These are phyloP conservation scores for Thamnophis elegans DNA, from an alignment of 2,797 vertebrate species.

Conservation along the genomic window DNA sequence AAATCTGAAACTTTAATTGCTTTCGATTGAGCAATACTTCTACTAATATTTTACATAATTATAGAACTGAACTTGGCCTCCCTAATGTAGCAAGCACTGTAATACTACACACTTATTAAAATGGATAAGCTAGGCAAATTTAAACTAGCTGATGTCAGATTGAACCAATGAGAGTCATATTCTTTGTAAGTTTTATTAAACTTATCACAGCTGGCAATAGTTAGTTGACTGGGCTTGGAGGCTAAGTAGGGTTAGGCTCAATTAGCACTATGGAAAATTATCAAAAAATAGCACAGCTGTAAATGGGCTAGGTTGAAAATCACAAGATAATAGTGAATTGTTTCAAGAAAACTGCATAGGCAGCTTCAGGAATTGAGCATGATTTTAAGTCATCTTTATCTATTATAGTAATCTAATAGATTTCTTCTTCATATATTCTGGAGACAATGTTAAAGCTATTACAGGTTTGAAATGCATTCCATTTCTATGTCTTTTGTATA, in stretches of 20 bases:
- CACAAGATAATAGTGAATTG: background rate
- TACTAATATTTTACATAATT: background rate
- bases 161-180: background rate
- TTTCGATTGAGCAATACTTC: background rate
- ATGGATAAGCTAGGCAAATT: background rate
- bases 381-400: background rate
- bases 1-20: background rate
- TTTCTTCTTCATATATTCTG: background rate
- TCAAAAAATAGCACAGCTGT: background rate
- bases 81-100: background rate
- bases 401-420: background rate
- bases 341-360: background rate
- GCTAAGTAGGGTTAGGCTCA: background rate
- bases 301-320: background rate
- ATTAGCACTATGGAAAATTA: background rate
- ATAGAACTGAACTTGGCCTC: background rate
- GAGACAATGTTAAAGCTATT: background rate
- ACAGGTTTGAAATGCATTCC: background rate
- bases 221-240: background rate
- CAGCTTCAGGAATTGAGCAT: background rate
- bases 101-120: background rate
- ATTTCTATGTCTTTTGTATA: background rate
- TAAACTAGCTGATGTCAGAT: background rate
- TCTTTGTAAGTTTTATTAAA: background rate
- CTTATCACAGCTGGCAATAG: background rate